These are phyloP conservation scores for Brachylomia viminalis DNA, from an alignment of 2,888 invertebrate species.

Conservation along the genomic window DNA sequence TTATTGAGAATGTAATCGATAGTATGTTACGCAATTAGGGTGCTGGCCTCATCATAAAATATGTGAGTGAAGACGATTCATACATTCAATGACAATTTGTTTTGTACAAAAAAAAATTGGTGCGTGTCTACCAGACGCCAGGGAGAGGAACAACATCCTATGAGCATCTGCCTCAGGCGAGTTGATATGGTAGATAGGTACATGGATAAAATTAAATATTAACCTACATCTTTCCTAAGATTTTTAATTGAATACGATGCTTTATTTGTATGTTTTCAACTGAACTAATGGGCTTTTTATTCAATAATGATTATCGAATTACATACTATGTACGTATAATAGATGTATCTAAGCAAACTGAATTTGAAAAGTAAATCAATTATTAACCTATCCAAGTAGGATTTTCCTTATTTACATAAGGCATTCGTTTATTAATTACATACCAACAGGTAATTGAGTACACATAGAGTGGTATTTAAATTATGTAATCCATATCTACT, in stretches of 20 bases:
- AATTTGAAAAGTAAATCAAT: not conserved
- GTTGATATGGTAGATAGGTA: not conserved
- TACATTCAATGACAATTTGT: not conserved
- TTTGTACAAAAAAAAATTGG: not conserved
- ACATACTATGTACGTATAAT: no score
- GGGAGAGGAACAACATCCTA: not conserved
- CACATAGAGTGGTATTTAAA: slow-evolving; percentile 10
- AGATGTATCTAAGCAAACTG: not conserved
- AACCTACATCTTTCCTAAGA: not conserved
- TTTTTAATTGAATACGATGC: not conserved
- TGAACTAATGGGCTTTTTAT: not conserved
- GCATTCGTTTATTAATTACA: not conserved
- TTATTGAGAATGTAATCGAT: no score
- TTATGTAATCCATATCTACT: not conserved
- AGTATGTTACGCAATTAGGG: no score
- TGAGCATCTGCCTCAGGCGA: not conserved
- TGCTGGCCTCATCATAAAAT: not conserved
- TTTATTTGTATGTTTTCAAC: not conserved
- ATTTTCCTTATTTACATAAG: not conserved
- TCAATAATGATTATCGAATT: not conserved
- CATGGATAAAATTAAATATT: not conserved
- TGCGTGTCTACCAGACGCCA: not conserved
- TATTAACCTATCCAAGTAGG: not conserved
- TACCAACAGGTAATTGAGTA: not conserved
- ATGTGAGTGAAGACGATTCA: not conserved